These are phyloP conservation scores for Ormyrus rosae DNA, from an alignment of 2,888 invertebrate species.

Conservation along the genomic window DNA sequence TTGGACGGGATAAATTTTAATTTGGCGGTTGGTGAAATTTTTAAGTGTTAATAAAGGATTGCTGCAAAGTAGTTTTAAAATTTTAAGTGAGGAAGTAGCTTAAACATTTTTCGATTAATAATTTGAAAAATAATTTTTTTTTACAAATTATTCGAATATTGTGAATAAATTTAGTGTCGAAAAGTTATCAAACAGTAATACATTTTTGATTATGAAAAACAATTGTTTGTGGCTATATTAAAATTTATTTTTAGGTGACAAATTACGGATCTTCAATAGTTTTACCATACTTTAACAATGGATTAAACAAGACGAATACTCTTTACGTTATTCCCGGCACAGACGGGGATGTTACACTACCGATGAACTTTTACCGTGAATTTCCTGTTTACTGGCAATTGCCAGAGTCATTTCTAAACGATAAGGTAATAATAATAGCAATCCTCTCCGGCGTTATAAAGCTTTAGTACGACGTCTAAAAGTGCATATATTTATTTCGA, in stretches of 20 bases:
- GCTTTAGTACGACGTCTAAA: background rate
- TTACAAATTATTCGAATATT: too few species aligned
- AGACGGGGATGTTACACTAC: slow-evolving; percentile 78
- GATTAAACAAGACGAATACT: slow-evolving; percentile 79
- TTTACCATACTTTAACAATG: slow-evolving; percentile 72
- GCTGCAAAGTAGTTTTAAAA: too few species aligned
- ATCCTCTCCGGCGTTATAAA: background rate
- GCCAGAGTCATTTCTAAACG: slow-evolving; percentile 89
- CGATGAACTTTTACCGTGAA: slow-evolving; percentile 78
- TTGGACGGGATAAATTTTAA: too few species aligned
- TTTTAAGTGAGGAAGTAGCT: too few species aligned
- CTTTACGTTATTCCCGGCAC: slow-evolving; percentile 81
- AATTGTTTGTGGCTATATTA: too few species aligned
- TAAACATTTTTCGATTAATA: too few species aligned
- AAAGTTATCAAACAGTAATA: too few species aligned
- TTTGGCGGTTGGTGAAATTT: too few species aligned
- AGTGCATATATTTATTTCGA: slow-evolving; percentile 56
- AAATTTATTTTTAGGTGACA: slow-evolving; percentile 64
- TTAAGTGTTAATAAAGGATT: too few species aligned
- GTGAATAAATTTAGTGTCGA: too few species aligned
- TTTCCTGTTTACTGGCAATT: slow-evolving; percentile 90
- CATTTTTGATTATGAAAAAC: too few species aligned
- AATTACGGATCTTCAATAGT: slow-evolving; percentile 66
- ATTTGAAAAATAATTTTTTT: too few species aligned
- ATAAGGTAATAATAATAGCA: slow-evolving; percentile 78